Percentiles rank a stretch among this genome's conserved stretches.
Conservation (phyloP, 2,797 vertebrate species). For the Mormyrops boulengeri region DNA sequence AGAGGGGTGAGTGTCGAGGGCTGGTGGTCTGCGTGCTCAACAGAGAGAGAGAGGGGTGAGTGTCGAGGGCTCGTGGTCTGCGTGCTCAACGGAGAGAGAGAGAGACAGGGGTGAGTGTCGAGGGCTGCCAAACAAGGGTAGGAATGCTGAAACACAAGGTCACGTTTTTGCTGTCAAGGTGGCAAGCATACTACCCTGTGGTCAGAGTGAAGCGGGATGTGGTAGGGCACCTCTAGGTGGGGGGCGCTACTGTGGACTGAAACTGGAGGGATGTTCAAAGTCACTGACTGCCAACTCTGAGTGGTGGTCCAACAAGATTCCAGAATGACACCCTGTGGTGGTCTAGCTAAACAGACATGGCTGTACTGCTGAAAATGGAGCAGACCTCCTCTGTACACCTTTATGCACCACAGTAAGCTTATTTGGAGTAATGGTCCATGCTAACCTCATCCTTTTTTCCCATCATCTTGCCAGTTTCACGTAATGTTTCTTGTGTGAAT, state of each 20-base stretch:
- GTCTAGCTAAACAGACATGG: background rate
- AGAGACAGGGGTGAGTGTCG: slow-evolving; percentile 71
- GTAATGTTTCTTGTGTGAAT: background rate
- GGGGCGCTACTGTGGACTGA: background rate
- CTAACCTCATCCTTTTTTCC: background rate
- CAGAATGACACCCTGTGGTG: background rate
- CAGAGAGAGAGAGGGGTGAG: slow-evolving; percentile 86
- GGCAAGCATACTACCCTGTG: background rate
- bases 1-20: slow-evolving; percentile 41
- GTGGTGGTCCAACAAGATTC: background rate
- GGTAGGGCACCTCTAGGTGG: background rate
- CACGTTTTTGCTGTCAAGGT: background rate
- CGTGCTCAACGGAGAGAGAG: slow-evolving; percentile 68
- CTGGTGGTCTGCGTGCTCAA: slow-evolving; percentile 31
- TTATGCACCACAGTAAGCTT: background rate
- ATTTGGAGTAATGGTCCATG: background rate
- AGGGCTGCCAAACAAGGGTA: too few relatives aligned
- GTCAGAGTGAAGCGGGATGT: background rate
- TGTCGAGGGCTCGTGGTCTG: slow-evolving; percentile 7
- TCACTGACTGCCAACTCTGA: background rate
- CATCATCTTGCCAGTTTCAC: background rate
- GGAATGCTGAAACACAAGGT: too few relatives aligned
- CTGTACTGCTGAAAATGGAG: background rate
- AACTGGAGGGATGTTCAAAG: background rate
- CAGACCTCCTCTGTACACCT: background rate